phyloP scores from a whole-genome alignment of 1,140 invertebrate genomes.

The Trichomalopsis sarcophagae region DNA sequence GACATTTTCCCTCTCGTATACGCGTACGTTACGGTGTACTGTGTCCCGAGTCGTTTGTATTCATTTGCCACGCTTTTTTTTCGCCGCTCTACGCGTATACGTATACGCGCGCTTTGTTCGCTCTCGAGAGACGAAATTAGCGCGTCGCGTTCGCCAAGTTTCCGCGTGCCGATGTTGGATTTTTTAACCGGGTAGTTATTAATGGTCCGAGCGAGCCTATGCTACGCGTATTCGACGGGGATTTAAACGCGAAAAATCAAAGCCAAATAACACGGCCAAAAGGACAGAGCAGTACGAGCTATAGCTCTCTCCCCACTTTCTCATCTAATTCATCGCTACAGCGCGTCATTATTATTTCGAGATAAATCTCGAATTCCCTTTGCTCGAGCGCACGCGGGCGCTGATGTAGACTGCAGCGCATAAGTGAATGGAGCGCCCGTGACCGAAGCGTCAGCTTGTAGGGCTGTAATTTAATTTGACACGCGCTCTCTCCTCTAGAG shows the following conservation, averaged over 20 bases:
- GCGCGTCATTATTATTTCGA: slow-evolving; percentile 33
- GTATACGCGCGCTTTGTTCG: background rate
- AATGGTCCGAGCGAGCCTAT: background rate
- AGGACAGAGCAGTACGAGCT: background rate
- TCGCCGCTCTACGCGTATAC: background rate
- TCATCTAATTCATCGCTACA: background rate
- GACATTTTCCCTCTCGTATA: background rate
- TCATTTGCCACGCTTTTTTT: slow-evolving; percentile 4
- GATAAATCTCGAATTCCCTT: slow-evolving; percentile 38
- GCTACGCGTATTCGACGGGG: too few species aligned
- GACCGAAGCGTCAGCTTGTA: slow-evolving; percentile 23
- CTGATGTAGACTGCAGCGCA: too few species aligned
- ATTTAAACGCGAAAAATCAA: too few species aligned
- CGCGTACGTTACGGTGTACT: too few species aligned
- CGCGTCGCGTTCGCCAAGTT: background rate
- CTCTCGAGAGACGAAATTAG: background rate
- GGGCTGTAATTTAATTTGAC: slow-evolving; percentile 43
- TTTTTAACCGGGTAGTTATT: background rate
- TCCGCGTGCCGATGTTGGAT: background rate
- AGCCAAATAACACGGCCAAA: background rate
- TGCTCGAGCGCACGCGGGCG: background rate
- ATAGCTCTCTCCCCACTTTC: background rate
- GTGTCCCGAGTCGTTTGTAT: background rate
- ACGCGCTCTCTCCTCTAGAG: slow-evolving; percentile 5
- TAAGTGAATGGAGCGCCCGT: slow-evolving; percentile 5